Evolutionary conservation across 2,888 invertebrate genomes (phyloP), one percentile per base, ranked within the genome.

Genomic region (Leucophora obtusa): DNA sequence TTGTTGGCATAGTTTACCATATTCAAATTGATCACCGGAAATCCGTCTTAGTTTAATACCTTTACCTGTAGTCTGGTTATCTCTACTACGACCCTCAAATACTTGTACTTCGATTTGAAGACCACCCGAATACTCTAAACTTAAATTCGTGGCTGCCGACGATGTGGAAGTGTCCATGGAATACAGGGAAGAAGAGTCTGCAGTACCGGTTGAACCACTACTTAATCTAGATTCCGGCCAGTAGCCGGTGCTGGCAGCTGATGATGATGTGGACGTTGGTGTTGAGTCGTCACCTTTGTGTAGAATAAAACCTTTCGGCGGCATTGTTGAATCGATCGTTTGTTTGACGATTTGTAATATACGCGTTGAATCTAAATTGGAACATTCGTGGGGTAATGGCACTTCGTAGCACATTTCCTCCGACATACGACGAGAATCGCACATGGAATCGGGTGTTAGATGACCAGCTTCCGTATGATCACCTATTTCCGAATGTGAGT

Each of bases 1-100:
- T 90, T 96, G 96, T 88, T 96, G 95, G 89, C 97, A 97, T 51
- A 97, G 92, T 89, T 96, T 95, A 82, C 95, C 96, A 87, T 96
- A 97, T 87, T 96, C 96, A 84, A 94, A 92, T 89, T 96, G 96
- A 90, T 97, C 97, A 6, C 97, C 97, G 0, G 96, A 96, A 85
- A 97, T 96, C 86, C 96, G 91, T 71, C 96, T 91, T 93, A 97
- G 93, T 85, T 96, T 96, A 85, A 97, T 92, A 8, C 96, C 96
- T 85, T 96, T 96, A 63, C 93, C 93, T 86, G 94, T 94, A 4
- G 85, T 85, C 59, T 88, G 88, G 86, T 94, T 92, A 82, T 90
- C 89, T 56, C 89, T 89, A 84, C 86, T 89, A 85, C 94, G 93
- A 82, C 94, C 94, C 85, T 95, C 94, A 86, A 94, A 95, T 10